Conservation (phyloP, 2,113 vertebrate genomes). For the Lycaon pictus region DNA sequence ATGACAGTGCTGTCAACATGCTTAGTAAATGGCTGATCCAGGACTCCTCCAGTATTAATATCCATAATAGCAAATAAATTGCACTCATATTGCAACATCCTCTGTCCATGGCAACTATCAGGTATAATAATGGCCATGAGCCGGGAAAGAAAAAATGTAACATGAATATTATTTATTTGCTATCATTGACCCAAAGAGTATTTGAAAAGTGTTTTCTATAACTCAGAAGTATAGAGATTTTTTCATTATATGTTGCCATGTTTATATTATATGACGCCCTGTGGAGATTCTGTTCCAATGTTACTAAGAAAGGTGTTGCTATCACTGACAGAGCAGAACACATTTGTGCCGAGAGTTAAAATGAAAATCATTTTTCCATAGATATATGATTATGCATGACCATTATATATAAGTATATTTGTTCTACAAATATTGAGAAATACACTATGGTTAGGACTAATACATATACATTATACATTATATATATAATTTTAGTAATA, state of each 20-base stretch:
- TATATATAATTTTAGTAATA: constrained; percentile 29
- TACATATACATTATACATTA: neutral
- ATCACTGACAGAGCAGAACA: neutral
- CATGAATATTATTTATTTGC: neutral
- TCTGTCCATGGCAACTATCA: neutral
- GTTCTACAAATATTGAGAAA: neutral
- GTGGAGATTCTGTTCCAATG: neutral
- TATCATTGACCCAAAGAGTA: neutral
- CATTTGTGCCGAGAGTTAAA: neutral
- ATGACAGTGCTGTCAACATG: neutral
- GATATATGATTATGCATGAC: neutral
- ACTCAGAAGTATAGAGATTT: neutral
- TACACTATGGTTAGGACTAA: neutral
- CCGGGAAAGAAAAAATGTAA: neutral
- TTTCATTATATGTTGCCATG: neutral
- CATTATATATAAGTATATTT: neutral
- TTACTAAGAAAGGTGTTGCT: neutral
- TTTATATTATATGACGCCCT: neutral
- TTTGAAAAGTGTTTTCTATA: neutral
- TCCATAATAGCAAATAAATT: neutral
- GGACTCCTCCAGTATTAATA: neutral
- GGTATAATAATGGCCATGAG: neutral
- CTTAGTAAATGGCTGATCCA: neutral
- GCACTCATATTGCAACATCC: neutral
- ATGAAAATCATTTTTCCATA: neutral